Conservation (phyloP, 2,113 vertebrate species). For the Clarias batrachus region DNA sequence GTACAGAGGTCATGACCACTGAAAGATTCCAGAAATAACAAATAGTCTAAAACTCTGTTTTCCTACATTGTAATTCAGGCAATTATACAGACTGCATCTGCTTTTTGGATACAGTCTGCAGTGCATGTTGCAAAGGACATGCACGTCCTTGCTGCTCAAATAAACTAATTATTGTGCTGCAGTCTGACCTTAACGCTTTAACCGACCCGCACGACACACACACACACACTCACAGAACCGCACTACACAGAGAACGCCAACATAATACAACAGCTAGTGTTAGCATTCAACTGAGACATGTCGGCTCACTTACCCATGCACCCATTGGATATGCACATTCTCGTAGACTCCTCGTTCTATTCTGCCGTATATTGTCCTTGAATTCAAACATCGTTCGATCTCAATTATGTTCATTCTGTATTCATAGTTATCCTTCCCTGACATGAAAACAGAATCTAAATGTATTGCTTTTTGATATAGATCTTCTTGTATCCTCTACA, state of each 20-base stretch:
- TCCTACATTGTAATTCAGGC: background rate
- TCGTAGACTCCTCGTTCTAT: constrained; percentile 29
- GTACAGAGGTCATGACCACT: background rate
- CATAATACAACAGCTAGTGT: background rate
- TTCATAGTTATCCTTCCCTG: constrained; percentile 44
- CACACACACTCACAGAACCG: background rate
- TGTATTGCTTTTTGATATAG: constrained; percentile 26
- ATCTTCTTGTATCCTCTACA: constrained; percentile 23
- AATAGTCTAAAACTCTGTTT: background rate
- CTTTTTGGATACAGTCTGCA: background rate
- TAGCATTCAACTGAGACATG: background rate
- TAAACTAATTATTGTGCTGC: constrained; percentile 12
- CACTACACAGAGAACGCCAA: background rate
- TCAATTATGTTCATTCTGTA: constrained; percentile 53
- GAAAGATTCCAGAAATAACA: background rate
- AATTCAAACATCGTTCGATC: constrained; percentile 18
- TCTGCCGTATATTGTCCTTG: constrained; percentile 27
- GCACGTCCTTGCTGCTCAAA: background rate
- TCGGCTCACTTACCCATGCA: background rate
- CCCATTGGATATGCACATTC: constrained; percentile 10
- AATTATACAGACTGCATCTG: background rate
- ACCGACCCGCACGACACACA: background rate
- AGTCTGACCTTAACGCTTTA: background rate
- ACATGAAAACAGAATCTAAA: constrained; percentile 35
- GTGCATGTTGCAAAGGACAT: background rate